Base-by-base conservation (phyloP, 2,888 invertebrate species). In the Empis livida region DNA sequence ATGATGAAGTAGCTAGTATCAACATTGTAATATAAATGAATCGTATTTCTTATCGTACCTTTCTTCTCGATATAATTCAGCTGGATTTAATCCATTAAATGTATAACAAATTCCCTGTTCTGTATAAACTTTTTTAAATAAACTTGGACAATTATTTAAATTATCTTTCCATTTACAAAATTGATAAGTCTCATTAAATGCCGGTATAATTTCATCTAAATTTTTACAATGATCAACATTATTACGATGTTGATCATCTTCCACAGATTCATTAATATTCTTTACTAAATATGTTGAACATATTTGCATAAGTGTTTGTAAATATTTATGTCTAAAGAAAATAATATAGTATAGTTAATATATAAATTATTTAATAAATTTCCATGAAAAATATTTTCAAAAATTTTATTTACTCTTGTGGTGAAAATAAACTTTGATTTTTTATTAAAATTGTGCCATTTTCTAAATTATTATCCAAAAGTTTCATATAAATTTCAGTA, bases 61-160 rank as follows among this genome's bases (percentile, higher is more conserved):
- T 44, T 57, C 55, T 42, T 67, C 61, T 2, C 66, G 57, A 44
- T 65, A 66, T 9, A 66, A 60, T 43, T 66, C 66, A 52, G 54
- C 55, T 13, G 60, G 50, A 8, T 57, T 49, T 15, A 67, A 47
- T 1, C 67, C 66, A 53, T 66, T 66, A 42, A 66, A 67, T 44
- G 67, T 68, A 44, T 67, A 66, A 48, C 65, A 66, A 37, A 66
- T 66, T 1, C 65, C 65, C 52, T 66, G 68, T 44, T 66, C 67
- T 13, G 65, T 66, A 6, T 64, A 55, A 41, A 67, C 67, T 48
- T 61, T 60, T 49, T 60, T 58, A 15, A 67, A 62, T 16, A 67
- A 49, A 16, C 59, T 53, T 17, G 62, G 42, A 47, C 65, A 66
- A 20, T 27, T 14, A n/a, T 23, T 13, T 27, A n/a, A 14, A 23